Percentiles rank a stretch among this genome's conserved stretches.
Evolutionary conservation across 2,888 invertebrate genomes (phyloP).

Genomic region (Linnaemya vulpina): DNA sequence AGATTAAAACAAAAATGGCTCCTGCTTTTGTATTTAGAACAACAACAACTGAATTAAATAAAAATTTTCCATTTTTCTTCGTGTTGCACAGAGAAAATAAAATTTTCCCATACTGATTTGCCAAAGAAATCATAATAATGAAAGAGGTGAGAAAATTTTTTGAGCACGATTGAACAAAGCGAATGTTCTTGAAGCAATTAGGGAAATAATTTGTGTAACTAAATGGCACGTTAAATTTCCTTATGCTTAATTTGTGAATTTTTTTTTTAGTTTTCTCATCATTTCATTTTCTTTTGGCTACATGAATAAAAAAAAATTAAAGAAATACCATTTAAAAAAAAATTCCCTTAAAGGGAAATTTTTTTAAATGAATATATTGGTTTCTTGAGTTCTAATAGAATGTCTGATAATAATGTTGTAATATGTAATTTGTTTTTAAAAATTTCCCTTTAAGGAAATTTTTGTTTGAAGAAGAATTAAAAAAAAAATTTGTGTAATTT

Average conservation of each 20-base stretch:
- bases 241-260: background rate
- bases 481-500: background rate
- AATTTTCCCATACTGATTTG: constrained; percentile 34
- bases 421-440: background rate
- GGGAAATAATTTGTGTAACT: background rate
- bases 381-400: too few relatives aligned
- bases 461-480: background rate
- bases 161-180: constrained; percentile 11
- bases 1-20: constrained; percentile 9
- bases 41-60: background rate
- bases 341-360: background rate
- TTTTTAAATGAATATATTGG: background rate
- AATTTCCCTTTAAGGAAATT: constrained; percentile 1
- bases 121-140: background rate
- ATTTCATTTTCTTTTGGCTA: too few relatives aligned
- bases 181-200: background rate
- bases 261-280: too few relatives aligned
- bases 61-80: constrained; percentile 60
- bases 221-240: background rate
- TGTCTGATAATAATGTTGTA: too few relatives aligned
- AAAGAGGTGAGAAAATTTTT: constrained; percentile 57
- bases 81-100: constrained; percentile 27
- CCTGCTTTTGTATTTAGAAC: constrained; percentile 5
- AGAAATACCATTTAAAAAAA: background rate
- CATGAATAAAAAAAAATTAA: too few relatives aligned